A percentile compares a stretch with the other conserved stretches of the same genome.
These are phyloP conservation scores for Crossaster papposus DNA, from an alignment of 53 echinoderm and acorn worm genomes.

Conservation along the genomic window DNA sequence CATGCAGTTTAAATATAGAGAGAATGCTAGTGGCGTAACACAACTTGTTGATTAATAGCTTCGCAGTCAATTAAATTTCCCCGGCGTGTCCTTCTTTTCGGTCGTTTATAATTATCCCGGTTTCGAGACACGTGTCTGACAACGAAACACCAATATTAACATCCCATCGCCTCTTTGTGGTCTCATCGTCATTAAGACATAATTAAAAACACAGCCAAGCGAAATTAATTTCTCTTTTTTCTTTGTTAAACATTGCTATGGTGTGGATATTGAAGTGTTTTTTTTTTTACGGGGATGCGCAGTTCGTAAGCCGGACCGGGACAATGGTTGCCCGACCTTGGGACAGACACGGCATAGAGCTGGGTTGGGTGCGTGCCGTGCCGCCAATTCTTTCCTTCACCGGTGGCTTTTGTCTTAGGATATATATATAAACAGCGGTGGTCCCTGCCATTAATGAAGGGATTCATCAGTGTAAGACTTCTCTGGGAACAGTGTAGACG, in stretches of 20 bases:
- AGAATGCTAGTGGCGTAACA: neutral
- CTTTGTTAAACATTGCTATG: neutral
- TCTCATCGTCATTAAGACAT: conserved; percentile 40
- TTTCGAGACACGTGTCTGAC: neutral
- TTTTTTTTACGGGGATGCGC: conserved; percentile 12
- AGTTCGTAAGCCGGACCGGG: neutral
- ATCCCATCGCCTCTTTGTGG: neutral
- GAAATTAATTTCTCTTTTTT: neutral
- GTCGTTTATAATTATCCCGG: neutral
- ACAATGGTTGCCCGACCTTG: conserved; percentile 42
- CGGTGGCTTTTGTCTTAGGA: neutral
- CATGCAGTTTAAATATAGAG: neutral
- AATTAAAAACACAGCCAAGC: conserved; percentile 57
- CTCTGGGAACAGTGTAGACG: neutral
- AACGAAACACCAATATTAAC: neutral
- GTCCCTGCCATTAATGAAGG: neutral
- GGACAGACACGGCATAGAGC: neutral
- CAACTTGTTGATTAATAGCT: neutral
- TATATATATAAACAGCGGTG: conserved; percentile 22
- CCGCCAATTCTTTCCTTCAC: conserved; percentile 2
- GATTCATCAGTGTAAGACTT: neutral
- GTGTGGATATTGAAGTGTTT: conserved; percentile 1
- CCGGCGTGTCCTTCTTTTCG: neutral
- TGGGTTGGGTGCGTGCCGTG: neutral
- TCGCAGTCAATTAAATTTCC: conserved; percentile 34